These are phyloP conservation scores for Protophormia terraenovae DNA, from an alignment of 2,888 invertebrate genomes.

Conservation along the genomic window DNA sequence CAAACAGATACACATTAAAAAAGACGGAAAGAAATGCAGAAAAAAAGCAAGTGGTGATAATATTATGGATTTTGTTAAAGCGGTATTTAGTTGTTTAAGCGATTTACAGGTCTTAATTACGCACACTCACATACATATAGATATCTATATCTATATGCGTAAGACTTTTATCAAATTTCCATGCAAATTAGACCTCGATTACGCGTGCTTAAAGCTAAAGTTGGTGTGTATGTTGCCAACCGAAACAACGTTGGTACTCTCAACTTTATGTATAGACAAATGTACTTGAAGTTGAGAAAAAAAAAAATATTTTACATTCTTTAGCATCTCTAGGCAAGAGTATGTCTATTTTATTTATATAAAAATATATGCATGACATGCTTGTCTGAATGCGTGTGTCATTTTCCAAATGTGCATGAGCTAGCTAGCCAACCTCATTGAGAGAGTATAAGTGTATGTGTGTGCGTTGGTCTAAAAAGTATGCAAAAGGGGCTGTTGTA, in stretches of 20 bases:
- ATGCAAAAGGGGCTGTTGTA: neutral
- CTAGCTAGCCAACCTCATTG: no score
- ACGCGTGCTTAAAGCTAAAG: slow-evolving; percentile 57
- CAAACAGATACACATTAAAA: neutral
- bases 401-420: neutral
- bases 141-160: no score
- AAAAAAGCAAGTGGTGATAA: neutral
- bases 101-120: no score
- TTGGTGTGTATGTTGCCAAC: neutral
- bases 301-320: slow-evolving; percentile 26
- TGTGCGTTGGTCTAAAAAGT: neutral
- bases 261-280: neutral
- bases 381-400: slow-evolving; percentile 12
- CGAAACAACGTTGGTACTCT: no score
- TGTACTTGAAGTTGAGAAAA: slow-evolving; percentile 23
- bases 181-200: slow-evolving; percentile 75
- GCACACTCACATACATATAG: no score
- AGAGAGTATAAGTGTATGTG: neutral
- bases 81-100: no score
- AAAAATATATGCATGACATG: slow-evolving; percentile 14
- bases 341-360: neutral
- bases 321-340: neutral
- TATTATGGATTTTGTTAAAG: neutral
- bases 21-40: slow-evolving; percentile 5
- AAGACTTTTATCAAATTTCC: slow-evolving; percentile 74